These are phyloP conservation scores for Acanthisitta chloris DNA, from an alignment of 2,113 vertebrate genomes.

Conservation along the genomic window DNA sequence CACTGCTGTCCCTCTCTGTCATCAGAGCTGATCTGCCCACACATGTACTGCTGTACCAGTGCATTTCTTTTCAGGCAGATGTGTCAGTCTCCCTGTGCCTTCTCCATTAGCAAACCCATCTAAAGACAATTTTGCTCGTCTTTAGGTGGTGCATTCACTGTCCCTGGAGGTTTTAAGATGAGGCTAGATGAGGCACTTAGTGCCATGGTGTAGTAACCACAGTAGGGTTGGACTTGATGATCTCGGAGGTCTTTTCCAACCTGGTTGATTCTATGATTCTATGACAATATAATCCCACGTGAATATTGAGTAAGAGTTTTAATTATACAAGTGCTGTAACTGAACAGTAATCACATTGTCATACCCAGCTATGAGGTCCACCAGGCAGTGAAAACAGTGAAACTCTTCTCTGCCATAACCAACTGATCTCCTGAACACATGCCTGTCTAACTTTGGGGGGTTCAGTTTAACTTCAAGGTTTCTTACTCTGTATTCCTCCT, in stretches of 20 bases:
- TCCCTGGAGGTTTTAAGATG: too few species aligned
- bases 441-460: neutral
- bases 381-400: neutral
- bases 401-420: neutral
- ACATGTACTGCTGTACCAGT: neutral
- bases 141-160: too few species aligned
- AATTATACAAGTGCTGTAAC: neutral
- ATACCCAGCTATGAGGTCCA: neutral
- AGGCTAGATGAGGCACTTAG: too few species aligned
- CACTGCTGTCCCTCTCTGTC: neutral
- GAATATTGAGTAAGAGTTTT: neutral
- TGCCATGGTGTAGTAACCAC: too few species aligned
- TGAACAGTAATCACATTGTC: neutral
- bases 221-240: too few species aligned
- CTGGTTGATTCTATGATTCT: too few species aligned
- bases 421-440: neutral
- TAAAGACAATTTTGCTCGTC: neutral
- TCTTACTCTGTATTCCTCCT: neutral
- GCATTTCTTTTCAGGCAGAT: neutral
- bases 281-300: neutral
- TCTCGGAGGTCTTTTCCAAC: too few species aligned
- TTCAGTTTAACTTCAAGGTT: neutral
- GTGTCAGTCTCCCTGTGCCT: neutral
- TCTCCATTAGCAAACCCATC: neutral
- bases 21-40: neutral